Evolutionary conservation across 2,888 invertebrate genomes (phyloP), one percentile per base, ranked within the genome.

Genomic region (Hypomecis punctinalis): DNA sequence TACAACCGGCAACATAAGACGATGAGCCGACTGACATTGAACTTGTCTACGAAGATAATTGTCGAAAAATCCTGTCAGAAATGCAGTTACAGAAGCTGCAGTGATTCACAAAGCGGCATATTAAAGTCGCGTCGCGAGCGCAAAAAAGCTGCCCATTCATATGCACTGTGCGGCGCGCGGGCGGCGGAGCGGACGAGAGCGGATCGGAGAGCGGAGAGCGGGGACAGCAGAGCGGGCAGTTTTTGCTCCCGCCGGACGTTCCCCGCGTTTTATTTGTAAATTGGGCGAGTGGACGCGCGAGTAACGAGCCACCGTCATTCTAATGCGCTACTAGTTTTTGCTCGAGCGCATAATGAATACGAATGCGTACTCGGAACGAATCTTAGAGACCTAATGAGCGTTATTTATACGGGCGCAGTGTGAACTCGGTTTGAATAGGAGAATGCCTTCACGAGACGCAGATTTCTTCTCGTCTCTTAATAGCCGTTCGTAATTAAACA

Each of bases 251-350:
- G 86, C 85, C 91, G 88, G 91, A 91, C 90, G 90, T 89, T 89
- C 90, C 87, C 84, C 83, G 88, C 85, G 89, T 87, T 90, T 90
- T 90, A 89, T 91, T 90, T 92, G 90, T 91, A 90, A 91, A 90
- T 91, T 89, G 91, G 89, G 89, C 84, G 78, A 74, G 67, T 66
- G 72, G 70, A 63, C 70, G 71, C 69, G 74, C 74, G 70, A 69
- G 72, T 73, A 74, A 74, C 72, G 71, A 71, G 78, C 76, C 76
- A 74, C 75, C 76, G 83, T 88, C 91, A 90, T 92, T 91, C 91
- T 89, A 88, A 91, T 89, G 90, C 88, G 83, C 84, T 85, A 88
- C 91, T 83, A 88, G 85, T 92, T 92, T 92, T 91, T 92, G 88
- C 79, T 10, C 70, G 68, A 69, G 79, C 83, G 89, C 86, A 89